These are phyloP conservation scores for Todus mexicanus DNA, from an alignment of 2,797 vertebrate genomes.

Conservation along the genomic window DNA sequence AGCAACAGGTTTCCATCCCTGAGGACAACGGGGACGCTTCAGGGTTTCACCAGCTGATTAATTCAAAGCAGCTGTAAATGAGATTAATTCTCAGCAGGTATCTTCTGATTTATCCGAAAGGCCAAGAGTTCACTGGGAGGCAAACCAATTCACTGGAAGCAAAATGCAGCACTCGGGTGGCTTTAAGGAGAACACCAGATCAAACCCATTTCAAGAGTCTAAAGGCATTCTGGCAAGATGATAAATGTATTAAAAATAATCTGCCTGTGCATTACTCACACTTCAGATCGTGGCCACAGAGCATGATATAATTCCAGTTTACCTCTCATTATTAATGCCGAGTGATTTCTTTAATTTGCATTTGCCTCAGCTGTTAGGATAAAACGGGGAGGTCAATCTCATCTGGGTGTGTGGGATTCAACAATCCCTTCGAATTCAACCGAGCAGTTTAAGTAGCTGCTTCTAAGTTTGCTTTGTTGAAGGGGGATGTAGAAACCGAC, in stretches of 20 bases:
- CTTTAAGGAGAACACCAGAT: slow-evolving; percentile 19
- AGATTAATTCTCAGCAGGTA: slow-evolving; percentile 49
- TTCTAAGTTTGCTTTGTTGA: background rate
- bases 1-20: background rate
- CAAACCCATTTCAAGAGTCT: background rate
- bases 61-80: slow-evolving; percentile 38
- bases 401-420: background rate
- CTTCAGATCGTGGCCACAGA: slow-evolving; percentile 31
- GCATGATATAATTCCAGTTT: slow-evolving; percentile 51
- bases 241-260: slow-evolving; percentile 58
- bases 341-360: slow-evolving; percentile 48
- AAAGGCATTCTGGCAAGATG: slow-evolving; percentile 42
- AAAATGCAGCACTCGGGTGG: background rate
- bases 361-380: slow-evolving; percentile 43
- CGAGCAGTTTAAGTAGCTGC: background rate
- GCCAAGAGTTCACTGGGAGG: slow-evolving; percentile 23
- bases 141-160: background rate
- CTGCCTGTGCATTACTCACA: slow-evolving; percentile 52
- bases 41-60: background rate
- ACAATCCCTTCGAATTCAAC: background rate
- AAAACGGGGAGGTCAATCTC: slow-evolving; percentile 36
- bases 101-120: background rate
- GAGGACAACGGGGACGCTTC: background rate
- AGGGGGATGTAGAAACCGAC: background rate
- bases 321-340: slow-evolving; percentile 64